phyloP scores from a whole-genome alignment of 1,140 invertebrate genomes.

The Solenopsis fugax region DNA sequence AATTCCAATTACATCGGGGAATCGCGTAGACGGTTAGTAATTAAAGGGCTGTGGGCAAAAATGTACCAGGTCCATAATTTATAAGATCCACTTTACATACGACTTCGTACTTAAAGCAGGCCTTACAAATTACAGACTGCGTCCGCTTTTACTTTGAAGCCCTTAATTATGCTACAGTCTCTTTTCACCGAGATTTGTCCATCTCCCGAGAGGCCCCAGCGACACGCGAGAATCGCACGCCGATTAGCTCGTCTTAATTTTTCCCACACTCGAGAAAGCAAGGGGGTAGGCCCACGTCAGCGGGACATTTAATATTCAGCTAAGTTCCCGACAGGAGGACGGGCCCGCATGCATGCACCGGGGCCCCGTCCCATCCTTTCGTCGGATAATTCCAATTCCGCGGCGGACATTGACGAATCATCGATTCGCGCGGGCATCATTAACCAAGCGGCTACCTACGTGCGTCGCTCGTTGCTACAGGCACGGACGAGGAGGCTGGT shows the following conservation, averaged over 20 bases:
- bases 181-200: constrained; percentile 62
- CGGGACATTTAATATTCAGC: constrained; percentile 56
- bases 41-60: constrained; percentile 60
- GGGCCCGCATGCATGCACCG: constrained; percentile 1
- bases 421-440: constrained; percentile 74
- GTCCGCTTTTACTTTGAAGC: constrained; percentile 60
- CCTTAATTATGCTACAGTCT: constrained; percentile 65
- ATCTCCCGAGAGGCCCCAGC: constrained; percentile 30
- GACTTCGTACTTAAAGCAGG: constrained; percentile 48
- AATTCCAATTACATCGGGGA: constrained; percentile 64
- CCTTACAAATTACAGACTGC: constrained; percentile 68
- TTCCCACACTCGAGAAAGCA: constrained; percentile 16
- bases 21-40: constrained; percentile 61
- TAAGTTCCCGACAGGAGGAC: constrained; percentile 44
- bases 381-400: constrained; percentile 74
- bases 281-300: constrained; percentile 34
- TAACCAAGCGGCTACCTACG: constrained; percentile 73
- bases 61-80: constrained; percentile 57
- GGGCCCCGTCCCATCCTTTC: constrained; percentile 43
- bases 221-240: constrained; percentile 42
- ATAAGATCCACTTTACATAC: constrained; percentile 57
- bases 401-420: constrained; percentile 75
- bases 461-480: constrained; percentile 45
- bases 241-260: constrained; percentile 50
- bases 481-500: constrained; percentile 46